Conservation (phyloP, 1,140 invertebrate genomes). For the Drosophila persimilis region DNA sequence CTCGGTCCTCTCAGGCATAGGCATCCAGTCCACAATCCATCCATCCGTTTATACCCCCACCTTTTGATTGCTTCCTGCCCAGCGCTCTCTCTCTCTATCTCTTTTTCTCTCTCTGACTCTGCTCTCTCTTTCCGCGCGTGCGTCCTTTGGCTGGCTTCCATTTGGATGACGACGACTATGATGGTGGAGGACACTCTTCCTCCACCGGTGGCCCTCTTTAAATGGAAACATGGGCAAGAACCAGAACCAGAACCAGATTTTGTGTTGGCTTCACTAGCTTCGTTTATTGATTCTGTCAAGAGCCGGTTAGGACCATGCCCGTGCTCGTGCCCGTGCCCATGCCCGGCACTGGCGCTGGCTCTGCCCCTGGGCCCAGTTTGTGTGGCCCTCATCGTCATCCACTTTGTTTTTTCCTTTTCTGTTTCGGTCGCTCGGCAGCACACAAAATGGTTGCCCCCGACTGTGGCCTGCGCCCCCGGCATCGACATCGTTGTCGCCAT, state of each 20-base stretch:
- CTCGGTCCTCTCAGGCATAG: background rate
- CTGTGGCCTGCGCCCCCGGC: constrained; percentile 63
- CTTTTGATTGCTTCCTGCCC: background rate
- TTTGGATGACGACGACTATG: background rate
- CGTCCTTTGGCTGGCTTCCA: constrained; percentile 25
- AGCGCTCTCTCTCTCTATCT: constrained; percentile 4
- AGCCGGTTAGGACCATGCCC: constrained; percentile 15
- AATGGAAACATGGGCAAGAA: background rate
- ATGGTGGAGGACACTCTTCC: background rate
- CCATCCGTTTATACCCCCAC: background rate
- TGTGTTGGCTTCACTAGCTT: constrained; percentile 53
- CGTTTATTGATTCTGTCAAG: constrained; percentile 61
- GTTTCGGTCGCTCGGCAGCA: constrained; percentile 7
- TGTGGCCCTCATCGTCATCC: constrained; percentile 18
- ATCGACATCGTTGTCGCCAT: constrained; percentile 51
- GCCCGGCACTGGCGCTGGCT: too few species aligned
- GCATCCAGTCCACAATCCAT: constrained; percentile 2
- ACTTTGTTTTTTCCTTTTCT: constrained; percentile 5
- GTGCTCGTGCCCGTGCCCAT: background rate
- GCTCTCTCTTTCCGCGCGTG: constrained; percentile 43
- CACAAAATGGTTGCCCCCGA: constrained; percentile 70
- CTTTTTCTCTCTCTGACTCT: constrained; percentile 8
- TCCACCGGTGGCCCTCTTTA: background rate
- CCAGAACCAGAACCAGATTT: constrained; percentile 31
- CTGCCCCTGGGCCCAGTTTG: too few species aligned